Percentiles rank a stretch among this genome's conserved stretches.
phyloP scores from a whole-genome alignment of 2,888 invertebrate genomes.

The Trichogramma dendrolimi region DNA sequence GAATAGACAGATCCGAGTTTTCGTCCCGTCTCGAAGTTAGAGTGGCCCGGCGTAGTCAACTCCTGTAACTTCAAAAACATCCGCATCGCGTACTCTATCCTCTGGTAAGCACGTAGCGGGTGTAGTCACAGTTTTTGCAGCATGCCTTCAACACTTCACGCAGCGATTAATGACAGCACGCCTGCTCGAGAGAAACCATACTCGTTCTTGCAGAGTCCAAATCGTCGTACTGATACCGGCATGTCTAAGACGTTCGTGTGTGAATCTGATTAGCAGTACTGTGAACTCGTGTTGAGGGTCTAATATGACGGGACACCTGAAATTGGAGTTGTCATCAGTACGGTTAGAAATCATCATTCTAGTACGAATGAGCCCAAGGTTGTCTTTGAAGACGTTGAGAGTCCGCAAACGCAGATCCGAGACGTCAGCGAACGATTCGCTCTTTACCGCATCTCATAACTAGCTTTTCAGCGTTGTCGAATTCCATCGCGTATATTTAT shows the following conservation, averaged over 20 bases:
- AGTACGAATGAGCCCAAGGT: constrained; percentile 20
- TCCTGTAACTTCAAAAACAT: constrained; percentile 31
- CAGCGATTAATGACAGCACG: neutral
- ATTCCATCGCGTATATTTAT: neutral
- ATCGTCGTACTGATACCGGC: constrained; percentile 5
- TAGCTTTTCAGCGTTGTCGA: neutral
- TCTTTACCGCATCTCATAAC: neutral
- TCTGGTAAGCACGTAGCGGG: neutral
- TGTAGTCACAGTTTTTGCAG: neutral
- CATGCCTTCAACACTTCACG: neutral
- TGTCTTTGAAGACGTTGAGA: neutral
- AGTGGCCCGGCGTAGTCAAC: constrained; percentile 45
- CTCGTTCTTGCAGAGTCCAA: neutral
- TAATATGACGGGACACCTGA: constrained; percentile 11
- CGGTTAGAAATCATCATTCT: constrained; percentile 17
- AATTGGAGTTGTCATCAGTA: constrained; percentile 7
- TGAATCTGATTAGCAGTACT: neutral
- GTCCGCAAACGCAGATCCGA: neutral
- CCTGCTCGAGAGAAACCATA: constrained; percentile 5
- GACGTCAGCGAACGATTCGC: neutral
- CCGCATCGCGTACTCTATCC: constrained; percentile 13
- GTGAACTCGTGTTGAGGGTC: constrained; percentile 1
- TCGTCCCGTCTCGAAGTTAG: constrained; percentile 31
- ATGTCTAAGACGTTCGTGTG: neutral
- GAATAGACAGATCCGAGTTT: constrained; percentile 42